Conservation (phyloP, 2,113 vertebrate species). For the Mustela lutreola region DNA sequence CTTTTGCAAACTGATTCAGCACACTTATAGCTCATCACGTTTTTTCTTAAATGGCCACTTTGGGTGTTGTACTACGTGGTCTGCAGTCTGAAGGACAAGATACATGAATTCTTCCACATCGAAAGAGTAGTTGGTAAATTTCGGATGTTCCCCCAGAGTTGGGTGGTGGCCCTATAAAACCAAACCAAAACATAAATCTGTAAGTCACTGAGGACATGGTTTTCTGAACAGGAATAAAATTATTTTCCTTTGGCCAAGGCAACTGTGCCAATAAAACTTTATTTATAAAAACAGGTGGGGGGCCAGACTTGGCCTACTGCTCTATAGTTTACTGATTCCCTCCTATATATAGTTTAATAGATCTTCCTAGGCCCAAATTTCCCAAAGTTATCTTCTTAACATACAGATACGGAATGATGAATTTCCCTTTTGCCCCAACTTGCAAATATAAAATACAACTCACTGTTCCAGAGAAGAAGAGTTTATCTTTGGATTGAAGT, state of each 20-base stretch:
- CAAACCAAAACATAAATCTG: slow-evolving; percentile 58
- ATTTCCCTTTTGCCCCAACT: slow-evolving; percentile 60
- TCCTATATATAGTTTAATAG: slow-evolving; percentile 52
- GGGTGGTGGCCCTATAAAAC: slow-evolving; percentile 96
- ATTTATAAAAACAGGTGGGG: neutral
- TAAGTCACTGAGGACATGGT: neutral
- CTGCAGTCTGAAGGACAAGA: slow-evolving; percentile 93
- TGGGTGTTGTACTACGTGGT: slow-evolving; percentile 92
- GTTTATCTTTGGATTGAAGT: slow-evolving; percentile 49
- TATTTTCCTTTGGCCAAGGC: neutral
- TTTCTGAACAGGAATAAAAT: slow-evolving; percentile 62
- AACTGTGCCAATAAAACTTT: slow-evolving; percentile 42
- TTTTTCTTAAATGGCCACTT: slow-evolving; percentile 89
- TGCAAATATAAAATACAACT: slow-evolving; percentile 73
- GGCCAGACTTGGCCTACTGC: neutral
- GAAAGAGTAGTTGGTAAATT: slow-evolving; percentile 99
- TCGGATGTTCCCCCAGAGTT: slow-evolving; percentile 96
- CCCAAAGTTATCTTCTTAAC: slow-evolving; percentile 55
- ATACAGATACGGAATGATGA: slow-evolving; percentile 10
- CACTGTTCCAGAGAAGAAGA: slow-evolving; percentile 65
- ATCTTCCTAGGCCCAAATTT: slow-evolving; percentile 62
- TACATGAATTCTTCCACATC: slow-evolving; percentile 96
- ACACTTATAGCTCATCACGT: slow-evolving; percentile 92
- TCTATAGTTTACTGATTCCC: slow-evolving; percentile 20
- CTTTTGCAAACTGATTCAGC: neutral